Base-by-base conservation (phyloP, 2,797 vertebrate genomes). In the Muraenolepis orangiensis region DNA sequence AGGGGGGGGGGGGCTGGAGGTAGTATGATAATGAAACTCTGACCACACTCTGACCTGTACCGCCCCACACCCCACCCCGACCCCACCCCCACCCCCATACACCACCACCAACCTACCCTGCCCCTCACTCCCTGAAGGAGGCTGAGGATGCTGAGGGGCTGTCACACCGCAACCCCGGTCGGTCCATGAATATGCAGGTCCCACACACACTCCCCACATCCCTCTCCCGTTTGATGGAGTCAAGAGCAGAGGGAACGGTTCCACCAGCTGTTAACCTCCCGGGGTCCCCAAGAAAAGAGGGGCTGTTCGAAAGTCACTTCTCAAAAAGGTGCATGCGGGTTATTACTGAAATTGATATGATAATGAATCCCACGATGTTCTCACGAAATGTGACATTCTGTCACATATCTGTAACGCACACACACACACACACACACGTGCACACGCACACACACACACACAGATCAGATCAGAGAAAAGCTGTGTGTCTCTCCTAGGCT, bases 121-220 rank as follows among this genome's bases (percentile, higher is more conserved):
- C 40, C 13, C 40, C 12, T 42, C 40, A 14, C 13, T 42, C 36
- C 36, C 36, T 14, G 14, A 14, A 2, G 40, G 40, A 42, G 1
- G 40, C 36, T 38, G 40, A 42, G 40, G 40, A 16, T 1, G 40
- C 40, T 42, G 46, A n/a, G 14, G 40, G 40, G 13, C 46, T 51
- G 46, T 51, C 46, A 51, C 18, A 18, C 42, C 16, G 36, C 31
- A 42, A 74, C 70, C 78, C 80, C 81, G 84, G 76, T 74, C 85
- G 89, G 91, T 84, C 82, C 82, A 87, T 94, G 90, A 92, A 94
- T 94, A 93, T 93, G 90, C 87, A 89, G n/a, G 0, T 2, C 20
- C 20, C 23, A n/a, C 57, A 2, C 13, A n/a, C n/a, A n/a, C n/a
- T n/a, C n/a, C n/a, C n/a, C n/a, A n/a, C n/a, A n/a, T 66, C 23